These are phyloP conservation scores for Chaetura pelagica DNA, from an alignment of 2,113 vertebrate genomes.

Conservation along the genomic window DNA sequence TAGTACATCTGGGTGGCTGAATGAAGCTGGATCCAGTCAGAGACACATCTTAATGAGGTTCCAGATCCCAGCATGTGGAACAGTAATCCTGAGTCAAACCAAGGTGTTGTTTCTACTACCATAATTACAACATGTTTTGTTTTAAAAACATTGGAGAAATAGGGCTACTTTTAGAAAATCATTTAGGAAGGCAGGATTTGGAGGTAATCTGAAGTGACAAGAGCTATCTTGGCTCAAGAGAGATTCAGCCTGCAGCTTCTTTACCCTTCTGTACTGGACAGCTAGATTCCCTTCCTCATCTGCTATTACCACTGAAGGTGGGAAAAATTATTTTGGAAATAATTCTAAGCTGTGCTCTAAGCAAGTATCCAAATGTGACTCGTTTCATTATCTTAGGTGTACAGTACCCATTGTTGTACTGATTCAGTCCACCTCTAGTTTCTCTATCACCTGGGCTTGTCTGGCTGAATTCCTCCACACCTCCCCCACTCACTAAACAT, in stretches of 20 bases:
- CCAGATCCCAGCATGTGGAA: accelerated
- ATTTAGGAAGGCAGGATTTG: not conserved
- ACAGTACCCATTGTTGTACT: not conserved
- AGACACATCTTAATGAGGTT: not conserved
- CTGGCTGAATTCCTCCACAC: not conserved
- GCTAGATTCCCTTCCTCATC: not conserved
- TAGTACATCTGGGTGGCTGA: not conserved
- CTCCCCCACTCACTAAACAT: not conserved
- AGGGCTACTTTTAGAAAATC: not conserved
- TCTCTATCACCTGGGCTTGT: not conserved
- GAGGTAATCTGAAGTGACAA: not conserved
- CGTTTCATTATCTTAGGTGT: not conserved
- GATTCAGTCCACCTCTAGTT: not conserved
- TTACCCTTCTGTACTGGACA: not conserved
- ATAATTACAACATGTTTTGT: not conserved
- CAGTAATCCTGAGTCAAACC: not conserved
- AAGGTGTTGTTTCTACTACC: not conserved
- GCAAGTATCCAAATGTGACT: not conserved
- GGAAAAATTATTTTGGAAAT: not conserved
- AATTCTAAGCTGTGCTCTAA: not conserved
- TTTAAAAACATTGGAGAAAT: not conserved
- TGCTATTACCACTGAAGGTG: not conserved
- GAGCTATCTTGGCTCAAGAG: not conserved
- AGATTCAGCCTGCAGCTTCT: not conserved
- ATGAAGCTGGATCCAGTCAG: not conserved